phyloP scores from a whole-genome alignment of 1,140 invertebrate genomes.

The Diachasma alloeum region DNA sequence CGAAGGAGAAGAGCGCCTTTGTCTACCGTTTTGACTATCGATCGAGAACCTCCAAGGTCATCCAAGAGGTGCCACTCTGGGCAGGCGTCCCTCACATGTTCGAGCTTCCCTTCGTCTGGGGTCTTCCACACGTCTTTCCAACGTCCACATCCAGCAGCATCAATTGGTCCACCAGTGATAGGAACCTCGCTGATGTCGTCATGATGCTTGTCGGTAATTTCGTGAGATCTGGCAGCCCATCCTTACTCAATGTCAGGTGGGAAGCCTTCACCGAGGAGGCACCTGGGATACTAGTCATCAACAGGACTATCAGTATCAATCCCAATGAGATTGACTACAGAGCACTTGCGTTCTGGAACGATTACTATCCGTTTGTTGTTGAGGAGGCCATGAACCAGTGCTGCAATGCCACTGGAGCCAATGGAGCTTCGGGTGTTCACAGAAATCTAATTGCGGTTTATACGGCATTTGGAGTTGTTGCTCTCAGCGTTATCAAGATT shows the following conservation, averaged over 20 bases:
- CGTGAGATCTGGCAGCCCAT: slow-evolving; percentile 75
- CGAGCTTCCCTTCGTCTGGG: slow-evolving; percentile 81
- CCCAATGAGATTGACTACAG: slow-evolving; percentile 74
- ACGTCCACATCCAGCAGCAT: slow-evolving; percentile 50
- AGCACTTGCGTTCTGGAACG: slow-evolving; percentile 81
- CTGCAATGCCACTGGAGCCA: slow-evolving; percentile 67
- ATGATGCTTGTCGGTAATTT: slow-evolving; percentile 82
- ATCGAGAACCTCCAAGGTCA: slow-evolving; percentile 70
- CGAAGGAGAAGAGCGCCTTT: slow-evolving; percentile 69
- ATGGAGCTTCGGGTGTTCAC: background rate
- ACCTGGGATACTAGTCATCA: slow-evolving; percentile 75
- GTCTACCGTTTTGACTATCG: slow-evolving; percentile 81
- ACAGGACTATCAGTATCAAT: slow-evolving; percentile 77
- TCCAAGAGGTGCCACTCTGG: slow-evolving; percentile 75
- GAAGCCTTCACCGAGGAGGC: slow-evolving; percentile 70
- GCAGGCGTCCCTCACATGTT: slow-evolving; percentile 80
- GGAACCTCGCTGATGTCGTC: slow-evolving; percentile 76
- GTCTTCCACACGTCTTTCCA: slow-evolving; percentile 73
- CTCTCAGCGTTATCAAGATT: slow-evolving; percentile 10
- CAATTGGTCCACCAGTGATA: slow-evolving; percentile 78
- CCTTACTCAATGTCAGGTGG: slow-evolving; percentile 74
- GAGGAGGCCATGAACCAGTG: slow-evolving; percentile 72
- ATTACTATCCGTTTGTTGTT: slow-evolving; percentile 79
- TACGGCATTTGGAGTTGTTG: slow-evolving; percentile 17
- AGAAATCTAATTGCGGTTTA: background rate